phyloP scores from a whole-genome alignment of 2,797 vertebrate genomes.

The Acanthurus tractus region DNA sequence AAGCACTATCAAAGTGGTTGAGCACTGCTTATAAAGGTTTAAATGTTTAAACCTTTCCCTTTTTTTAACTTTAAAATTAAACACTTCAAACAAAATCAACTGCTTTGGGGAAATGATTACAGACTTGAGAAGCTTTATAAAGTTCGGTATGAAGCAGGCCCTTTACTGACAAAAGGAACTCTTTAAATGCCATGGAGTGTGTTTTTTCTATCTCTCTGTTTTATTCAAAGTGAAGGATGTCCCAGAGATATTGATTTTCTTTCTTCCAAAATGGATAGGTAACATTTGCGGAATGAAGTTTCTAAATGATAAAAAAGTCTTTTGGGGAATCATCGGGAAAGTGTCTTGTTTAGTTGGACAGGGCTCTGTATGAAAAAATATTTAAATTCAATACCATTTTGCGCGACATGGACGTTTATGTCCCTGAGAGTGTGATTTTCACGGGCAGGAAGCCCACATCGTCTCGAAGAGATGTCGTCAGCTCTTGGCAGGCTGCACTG shows the following conservation, averaged over 20 bases:
- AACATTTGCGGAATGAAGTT: conserved; percentile 60
- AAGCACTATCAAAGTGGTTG: no score
- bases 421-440: conserved; percentile 53
- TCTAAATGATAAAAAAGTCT: conserved; percentile 42
- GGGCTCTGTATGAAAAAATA: conserved; percentile 46
- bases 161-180: conserved; percentile 27
- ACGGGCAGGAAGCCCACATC: conserved; percentile 49
- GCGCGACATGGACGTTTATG: conserved; percentile 44
- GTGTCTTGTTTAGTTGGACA: conserved; percentile 57
- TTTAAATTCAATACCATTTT: conserved; percentile 61
- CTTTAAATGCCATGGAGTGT: neutral
- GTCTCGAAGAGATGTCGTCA: conserved; percentile 67
- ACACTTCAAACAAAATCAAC: neutral
- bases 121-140: conserved; percentile 4
- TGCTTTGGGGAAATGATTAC: neutral
- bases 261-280: conserved; percentile 57
- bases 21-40: no score
- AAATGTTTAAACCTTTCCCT: no score
- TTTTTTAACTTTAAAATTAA: neutral
- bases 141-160: conserved; percentile 2
- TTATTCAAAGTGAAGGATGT: conserved; percentile 48
- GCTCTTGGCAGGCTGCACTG: conserved; percentile 53
- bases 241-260: conserved; percentile 60
- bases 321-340: conserved; percentile 33
- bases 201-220: conserved; percentile 18